Evolutionary conservation across 1,140 invertebrate genomes (phyloP), one percentile per base, ranked within the genome.

Genomic region (Anthonomus grandis): DNA sequence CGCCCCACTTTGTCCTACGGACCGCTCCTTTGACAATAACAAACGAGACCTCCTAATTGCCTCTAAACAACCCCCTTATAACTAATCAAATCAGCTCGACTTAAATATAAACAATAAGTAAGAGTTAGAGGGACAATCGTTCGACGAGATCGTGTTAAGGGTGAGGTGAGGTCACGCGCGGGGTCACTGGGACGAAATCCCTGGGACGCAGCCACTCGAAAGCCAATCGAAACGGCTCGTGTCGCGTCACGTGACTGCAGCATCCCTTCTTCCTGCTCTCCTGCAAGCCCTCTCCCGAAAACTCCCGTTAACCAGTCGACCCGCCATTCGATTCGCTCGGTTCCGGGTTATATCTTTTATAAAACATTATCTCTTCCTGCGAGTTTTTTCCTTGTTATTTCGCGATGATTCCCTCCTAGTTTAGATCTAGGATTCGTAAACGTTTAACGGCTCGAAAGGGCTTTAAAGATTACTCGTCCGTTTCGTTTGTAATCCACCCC

Each of bases 111-210:
- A n/a, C 24, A 51, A 51, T 38, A 51, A 47, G 41, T 24, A 13
- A 41, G n/a, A 23, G n/a, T 39, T 19, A 15, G 6, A 17, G 18
- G 27, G 27, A 51, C 27, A 51, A 24, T 51, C 41, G 27, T 17
- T 39, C 36, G 36, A 51, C 36, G n/a, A 34, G 56, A n/a, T n/a
- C 44, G 15, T 49, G 48, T 42, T 45, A 27, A 24, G 45, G 38
- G 45, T 64, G 62, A 62, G 65, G 66, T 59, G 69, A 69, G 65
- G 69, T 70, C 65, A 65, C 19, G 39, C 62, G 57, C 37, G 67
- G 64, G 70, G 69, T 74, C 60, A 74, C 65, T 74, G 64, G 72
- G 72, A 73, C 72, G 69, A 66, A 66, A 69, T 71, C 72, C 72
- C 70, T 70, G n/a, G 72, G 70, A 62, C 61, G 61, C 58, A 54